phyloP scores from a whole-genome alignment of 2,797 vertebrate genomes.

The Glyptemys insculpta region DNA sequence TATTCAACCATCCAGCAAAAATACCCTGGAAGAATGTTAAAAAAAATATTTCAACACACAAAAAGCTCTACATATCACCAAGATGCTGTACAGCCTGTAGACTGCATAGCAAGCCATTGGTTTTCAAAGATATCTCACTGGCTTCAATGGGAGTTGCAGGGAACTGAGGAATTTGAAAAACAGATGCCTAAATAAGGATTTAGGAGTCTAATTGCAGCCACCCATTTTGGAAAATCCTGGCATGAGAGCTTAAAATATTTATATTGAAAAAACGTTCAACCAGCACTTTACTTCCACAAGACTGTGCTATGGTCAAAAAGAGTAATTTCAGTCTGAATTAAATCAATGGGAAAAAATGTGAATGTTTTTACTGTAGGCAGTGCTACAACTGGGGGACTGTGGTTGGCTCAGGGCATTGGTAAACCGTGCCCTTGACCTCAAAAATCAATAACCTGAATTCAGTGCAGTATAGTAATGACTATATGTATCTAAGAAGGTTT shows the following conservation, averaged over 20 bases:
- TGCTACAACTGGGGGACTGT: not conserved
- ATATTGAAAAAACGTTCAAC: not conserved
- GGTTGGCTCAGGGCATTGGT: not conserved
- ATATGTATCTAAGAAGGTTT: not conserved
- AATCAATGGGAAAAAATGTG: slow-evolving; percentile 5
- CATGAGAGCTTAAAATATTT: not conserved
- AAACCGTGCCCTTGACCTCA: not conserved
- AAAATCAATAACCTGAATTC: not conserved
- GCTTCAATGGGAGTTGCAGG: not conserved
- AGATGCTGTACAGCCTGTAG: not conserved
- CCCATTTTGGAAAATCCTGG: not conserved
- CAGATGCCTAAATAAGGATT: not conserved
- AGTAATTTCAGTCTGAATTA: not conserved
- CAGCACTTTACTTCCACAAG: not conserved
- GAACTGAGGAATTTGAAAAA: not conserved
- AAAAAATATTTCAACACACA: not conserved
- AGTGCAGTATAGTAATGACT: not conserved
- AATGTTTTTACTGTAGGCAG: not conserved
- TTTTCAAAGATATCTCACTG: not conserved
- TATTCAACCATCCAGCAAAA: not conserved
- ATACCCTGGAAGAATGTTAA: not conserved
- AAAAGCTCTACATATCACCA: not conserved
- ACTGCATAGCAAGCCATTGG: not conserved
- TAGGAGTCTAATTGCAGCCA: not conserved
- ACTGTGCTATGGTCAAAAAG: not conserved